Conservation (phyloP, 2,113 vertebrate species). For the Nettapus auritus region DNA sequence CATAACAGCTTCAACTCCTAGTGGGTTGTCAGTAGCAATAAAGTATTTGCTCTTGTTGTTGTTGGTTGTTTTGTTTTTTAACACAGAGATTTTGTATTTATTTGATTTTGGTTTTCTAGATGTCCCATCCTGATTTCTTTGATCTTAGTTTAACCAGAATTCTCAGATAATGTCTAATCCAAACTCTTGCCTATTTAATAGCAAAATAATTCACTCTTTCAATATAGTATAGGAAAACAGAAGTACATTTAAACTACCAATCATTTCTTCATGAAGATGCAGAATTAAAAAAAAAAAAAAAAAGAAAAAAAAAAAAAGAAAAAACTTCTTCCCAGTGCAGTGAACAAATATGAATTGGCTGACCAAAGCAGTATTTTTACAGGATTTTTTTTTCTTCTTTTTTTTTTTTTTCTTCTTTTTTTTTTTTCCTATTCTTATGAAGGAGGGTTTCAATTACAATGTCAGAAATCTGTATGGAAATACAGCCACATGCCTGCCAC, state of each 20-base stretch:
- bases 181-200: not conserved
- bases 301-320: not conserved
- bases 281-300: not conserved
- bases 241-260: not conserved
- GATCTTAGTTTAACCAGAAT: not conserved
- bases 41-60: not conserved
- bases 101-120: not conserved
- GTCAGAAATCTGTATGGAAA: fast-evolving
- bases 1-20: not conserved
- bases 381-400: too few species aligned
- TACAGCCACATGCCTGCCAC: not conserved
- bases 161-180: not conserved
- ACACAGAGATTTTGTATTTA: not conserved
- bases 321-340: not conserved
- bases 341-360: not conserved
- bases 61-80: not conserved
- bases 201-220: not conserved
- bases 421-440: not conserved
- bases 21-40: not conserved
- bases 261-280: not conserved
- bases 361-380: too few species aligned
- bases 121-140: not conserved
- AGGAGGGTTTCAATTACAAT: not conserved
- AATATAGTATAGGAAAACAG: not conserved
- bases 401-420: too few species aligned